Base-by-base conservation (phyloP, 2,797 vertebrate genomes). In the Chaenodraco wilsoni region DNA sequence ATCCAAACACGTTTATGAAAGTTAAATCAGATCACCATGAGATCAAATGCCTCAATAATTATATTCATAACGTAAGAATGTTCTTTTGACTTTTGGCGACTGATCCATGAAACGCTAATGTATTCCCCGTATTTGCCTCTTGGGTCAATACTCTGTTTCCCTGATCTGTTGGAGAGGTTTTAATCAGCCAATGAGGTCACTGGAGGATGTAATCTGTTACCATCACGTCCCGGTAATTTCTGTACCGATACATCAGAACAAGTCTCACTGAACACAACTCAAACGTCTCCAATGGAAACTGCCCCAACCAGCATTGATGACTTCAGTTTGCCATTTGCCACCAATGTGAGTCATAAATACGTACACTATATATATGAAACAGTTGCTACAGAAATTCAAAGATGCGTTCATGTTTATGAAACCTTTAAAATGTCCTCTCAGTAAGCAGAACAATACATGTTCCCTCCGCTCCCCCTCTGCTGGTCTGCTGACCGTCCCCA, bases 151-250 rank as follows among this genome's bases (percentile, higher is more conserved):
- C 65, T 43, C 49, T 55, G 37, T 8, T 45, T 57, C 46, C 16
- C 66, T 23, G 31, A 41, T 31, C 37, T 17, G 27, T 10, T 9
- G 40, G 40, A 0, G 70, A 64, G 41, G 43, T 74, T 74, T 55
- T 1, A 16, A 27, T 60, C 17, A 37, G 33, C 55, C 0, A 27
- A 48, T 9, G 58, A 52, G 8, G 69, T 68, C 65, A 41, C 65
- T 65, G 54, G 65, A 74, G 66, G 65, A 65, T 37, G 50, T 44
- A 0, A n/a, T 52, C 17, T 3, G 52, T 31, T 41, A 15, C 31
- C 31, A 9, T 37, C 45, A 6, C 14, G n/a, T 19, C 31, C 43
- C 59, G 3, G 58, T 46, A 16, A 10, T 44, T 6, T 21, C 56
- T n/a, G 9, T 43, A 37, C n/a, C 23, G 21, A 51, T 13, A 16